Evolutionary conservation across 2,113 vertebrate species (phyloP).

Genomic region (Bujurquina vittata): DNA sequence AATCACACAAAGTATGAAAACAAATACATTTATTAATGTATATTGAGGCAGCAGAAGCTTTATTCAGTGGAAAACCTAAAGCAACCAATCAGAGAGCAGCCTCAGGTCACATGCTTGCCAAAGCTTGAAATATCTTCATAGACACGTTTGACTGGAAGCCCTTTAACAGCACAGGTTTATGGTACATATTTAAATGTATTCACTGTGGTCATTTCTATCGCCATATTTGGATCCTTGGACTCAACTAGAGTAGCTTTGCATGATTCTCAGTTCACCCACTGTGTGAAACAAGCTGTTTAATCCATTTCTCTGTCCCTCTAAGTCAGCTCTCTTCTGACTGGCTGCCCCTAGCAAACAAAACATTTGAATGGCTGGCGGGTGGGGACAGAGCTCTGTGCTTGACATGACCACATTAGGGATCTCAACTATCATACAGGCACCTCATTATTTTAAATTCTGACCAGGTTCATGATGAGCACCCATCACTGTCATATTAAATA

Average conservation of each 20-base stretch:
- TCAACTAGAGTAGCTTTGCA: too few relatives aligned
- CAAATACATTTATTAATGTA: neutral
- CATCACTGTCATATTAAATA: neutral
- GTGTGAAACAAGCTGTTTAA: constrained; percentile 1
- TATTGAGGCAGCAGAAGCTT: neutral
- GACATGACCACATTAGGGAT: neutral
- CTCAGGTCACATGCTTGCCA: neutral
- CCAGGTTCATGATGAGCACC: neutral
- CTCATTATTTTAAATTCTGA: neutral
- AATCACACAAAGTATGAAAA: neutral
- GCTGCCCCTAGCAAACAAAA: neutral
- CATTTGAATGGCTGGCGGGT: neutral
- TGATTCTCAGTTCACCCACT: neutral
- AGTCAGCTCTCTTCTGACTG: neutral
- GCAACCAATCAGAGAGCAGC: neutral
- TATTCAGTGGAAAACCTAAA: neutral
- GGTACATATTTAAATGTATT: neutral
- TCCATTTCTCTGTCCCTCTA: neutral
- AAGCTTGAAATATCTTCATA: neutral
- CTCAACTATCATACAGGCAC: neutral
- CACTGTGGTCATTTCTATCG: neutral
- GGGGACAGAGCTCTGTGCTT: neutral
- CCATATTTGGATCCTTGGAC: too few relatives aligned
- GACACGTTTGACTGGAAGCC: neutral
- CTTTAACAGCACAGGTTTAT: neutral